These are phyloP conservation scores for Orgyia antiqua DNA, from an alignment of 2,888 invertebrate genomes.

Conservation along the genomic window DNA sequence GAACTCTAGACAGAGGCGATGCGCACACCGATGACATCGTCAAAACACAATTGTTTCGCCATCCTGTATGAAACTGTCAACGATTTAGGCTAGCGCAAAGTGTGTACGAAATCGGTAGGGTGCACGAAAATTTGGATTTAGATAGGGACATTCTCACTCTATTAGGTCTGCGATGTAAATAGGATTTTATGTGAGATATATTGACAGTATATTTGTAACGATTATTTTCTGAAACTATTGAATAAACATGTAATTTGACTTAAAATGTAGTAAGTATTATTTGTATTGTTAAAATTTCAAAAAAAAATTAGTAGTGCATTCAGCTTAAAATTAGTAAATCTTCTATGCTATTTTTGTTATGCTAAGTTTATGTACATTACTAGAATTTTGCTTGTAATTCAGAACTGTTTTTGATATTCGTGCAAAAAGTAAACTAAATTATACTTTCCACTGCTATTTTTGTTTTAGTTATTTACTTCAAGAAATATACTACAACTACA, in stretches of 20 bases:
- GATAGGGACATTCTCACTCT: slow-evolving; percentile 36
- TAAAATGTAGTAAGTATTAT: slow-evolving; percentile 32
- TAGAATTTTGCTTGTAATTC: too few species aligned
- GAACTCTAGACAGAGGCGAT: slow-evolving; percentile 30
- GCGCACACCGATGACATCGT: slow-evolving; percentile 33
- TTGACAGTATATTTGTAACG: slow-evolving; percentile 23
- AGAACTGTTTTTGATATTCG: too few species aligned
- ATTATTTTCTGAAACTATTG: slow-evolving; percentile 18
- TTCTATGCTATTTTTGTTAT: too few species aligned
- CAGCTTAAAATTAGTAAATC: too few species aligned
- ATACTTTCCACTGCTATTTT: too few species aligned
- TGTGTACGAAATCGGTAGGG: slow-evolving; percentile 43
- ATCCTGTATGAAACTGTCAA: slow-evolving; percentile 46
- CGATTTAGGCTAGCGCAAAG: slow-evolving; percentile 40
- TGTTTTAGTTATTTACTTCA: too few species aligned
- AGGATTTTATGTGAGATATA: slow-evolving; percentile 28
- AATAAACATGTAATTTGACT: slow-evolving; percentile 26
- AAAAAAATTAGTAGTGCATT: too few species aligned
- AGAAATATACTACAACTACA: too few species aligned
- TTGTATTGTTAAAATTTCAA: slow-evolving; percentile 24
- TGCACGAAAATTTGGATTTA: slow-evolving; percentile 37
- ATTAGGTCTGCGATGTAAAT: slow-evolving; percentile 45
- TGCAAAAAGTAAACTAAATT: too few species aligned
- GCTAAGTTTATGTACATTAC: too few species aligned
- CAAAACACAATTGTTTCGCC: slow-evolving; percentile 51